Conservation (phyloP, 2,113 vertebrate species). For the Melanocharis versteri region DNA sequence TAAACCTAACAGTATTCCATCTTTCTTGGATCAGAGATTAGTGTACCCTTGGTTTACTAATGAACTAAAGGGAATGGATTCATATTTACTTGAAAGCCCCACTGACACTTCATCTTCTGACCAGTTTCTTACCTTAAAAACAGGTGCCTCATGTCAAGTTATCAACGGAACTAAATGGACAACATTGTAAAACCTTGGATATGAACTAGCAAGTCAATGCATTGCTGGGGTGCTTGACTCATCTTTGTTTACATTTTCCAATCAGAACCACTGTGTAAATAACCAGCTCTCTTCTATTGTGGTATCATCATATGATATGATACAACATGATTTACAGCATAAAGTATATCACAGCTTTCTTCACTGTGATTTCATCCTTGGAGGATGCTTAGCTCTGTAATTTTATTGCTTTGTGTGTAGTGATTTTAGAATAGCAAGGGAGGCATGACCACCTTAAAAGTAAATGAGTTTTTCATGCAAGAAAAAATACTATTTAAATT, state of each 20-base stretch:
- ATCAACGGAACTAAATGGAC: background rate
- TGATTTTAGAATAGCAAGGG: constrained; percentile 5
- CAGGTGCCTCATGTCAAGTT: constrained; percentile 32
- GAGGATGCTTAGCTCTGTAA: constrained; percentile 49
- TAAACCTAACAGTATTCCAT: background rate
- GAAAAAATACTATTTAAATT: constrained; percentile 6
- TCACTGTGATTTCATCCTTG: constrained; percentile 62
- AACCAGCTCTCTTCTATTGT: constrained; percentile 38
- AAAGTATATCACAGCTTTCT: constrained; percentile 51
- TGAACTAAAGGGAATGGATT: background rate
- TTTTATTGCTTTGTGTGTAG: constrained; percentile 44
- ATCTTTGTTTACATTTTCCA: constrained; percentile 69
- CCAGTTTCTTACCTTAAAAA: constrained; percentile 25
- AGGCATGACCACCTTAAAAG: background rate
- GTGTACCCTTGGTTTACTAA: background rate
- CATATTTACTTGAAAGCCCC: constrained; percentile 21
- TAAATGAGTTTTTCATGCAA: background rate
- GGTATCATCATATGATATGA: constrained; percentile 24
- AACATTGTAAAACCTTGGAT: background rate
- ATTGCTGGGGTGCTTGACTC: constrained; percentile 48
- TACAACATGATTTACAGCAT: constrained; percentile 26
- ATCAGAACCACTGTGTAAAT: constrained; percentile 64
- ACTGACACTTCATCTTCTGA: background rate
- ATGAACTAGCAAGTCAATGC: constrained; percentile 25
- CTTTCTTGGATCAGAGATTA: background rate